These are phyloP conservation scores for Thymallus thymallus DNA, from an alignment of 2,113 vertebrate genomes.

Conservation along the genomic window DNA sequence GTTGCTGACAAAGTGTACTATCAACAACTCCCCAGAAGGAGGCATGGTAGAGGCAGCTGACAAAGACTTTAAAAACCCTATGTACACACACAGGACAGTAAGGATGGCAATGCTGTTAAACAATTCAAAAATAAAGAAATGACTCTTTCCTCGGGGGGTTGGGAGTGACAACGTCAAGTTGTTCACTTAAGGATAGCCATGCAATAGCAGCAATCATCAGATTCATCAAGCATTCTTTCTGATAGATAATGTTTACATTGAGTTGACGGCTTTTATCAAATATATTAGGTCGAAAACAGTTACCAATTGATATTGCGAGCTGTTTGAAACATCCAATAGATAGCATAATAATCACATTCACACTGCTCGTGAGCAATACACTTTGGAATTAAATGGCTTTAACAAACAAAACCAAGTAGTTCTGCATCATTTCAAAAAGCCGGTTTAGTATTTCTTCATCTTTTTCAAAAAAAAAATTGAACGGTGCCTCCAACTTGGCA, in stretches of 20 bases:
- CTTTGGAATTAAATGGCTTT: conserved; percentile 62
- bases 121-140: conserved; percentile 12
- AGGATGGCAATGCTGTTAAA: conserved; percentile 19
- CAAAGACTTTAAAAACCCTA: conserved; percentile 7
- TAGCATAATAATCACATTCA: conserved; percentile 40
- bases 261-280: neutral
- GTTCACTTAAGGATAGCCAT: conserved; percentile 60
- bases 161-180: conserved; percentile 29
- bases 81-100: conserved; percentile 3
- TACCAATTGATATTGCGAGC: conserved; percentile 9
- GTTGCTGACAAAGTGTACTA: conserved; percentile 24
- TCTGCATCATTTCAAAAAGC: conserved; percentile 32
- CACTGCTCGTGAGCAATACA: conserved; percentile 45
- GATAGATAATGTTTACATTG: conserved; percentile 32
- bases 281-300: conserved; percentile 26
- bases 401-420: conserved; percentile 24
- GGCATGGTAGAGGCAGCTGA: conserved; percentile 30
- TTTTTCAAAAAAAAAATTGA: conserved; percentile 31
- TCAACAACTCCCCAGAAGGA: conserved; percentile 23
- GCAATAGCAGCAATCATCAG: conserved; percentile 66
- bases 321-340: conserved; percentile 14
- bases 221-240: conserved; percentile 34
- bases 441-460: conserved; percentile 22
- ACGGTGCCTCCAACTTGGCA: conserved; percentile 37
- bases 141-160: conserved; percentile 8